Percentiles rank a stretch among this genome's conserved stretches.
phyloP scores from a whole-genome alignment of 2,797 vertebrate genomes.

The Myotis daubentonii region DNA sequence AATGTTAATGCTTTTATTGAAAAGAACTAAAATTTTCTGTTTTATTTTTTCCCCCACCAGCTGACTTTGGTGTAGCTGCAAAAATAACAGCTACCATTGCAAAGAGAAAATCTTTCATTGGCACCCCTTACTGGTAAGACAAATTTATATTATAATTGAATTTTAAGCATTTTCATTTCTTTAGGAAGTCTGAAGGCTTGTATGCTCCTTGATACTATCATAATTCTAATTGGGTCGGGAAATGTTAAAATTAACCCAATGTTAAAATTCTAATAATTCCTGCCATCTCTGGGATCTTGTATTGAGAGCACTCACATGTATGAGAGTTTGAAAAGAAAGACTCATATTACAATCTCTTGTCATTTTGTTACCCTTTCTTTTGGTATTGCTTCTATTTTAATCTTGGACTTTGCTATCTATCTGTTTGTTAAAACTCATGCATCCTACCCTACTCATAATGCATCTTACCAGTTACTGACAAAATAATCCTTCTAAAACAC shows the following conservation, averaged over 20 bases:
- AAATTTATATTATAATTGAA: neutral
- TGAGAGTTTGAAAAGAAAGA: constrained; percentile 33
- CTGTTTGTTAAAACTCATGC: constrained; percentile 8
- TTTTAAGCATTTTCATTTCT: constrained; percentile 35
- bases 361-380: constrained; percentile 31
- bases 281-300: neutral
- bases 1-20: neutral
- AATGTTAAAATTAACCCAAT: neutral
- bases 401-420: neutral
- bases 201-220: neutral
- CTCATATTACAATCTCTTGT: neutral
- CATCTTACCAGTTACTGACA: neutral
- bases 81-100: constrained; percentile 99
- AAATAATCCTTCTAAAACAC: constrained; percentile 21
- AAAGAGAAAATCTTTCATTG: constrained; percentile 99
- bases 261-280: constrained; percentile 10
- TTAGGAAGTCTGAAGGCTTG: neutral
- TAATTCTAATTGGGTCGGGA: neutral
- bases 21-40: constrained; percentile 19
- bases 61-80: constrained; percentile 98
- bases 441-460: neutral
- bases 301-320: neutral
- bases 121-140: constrained; percentile 98
- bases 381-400: constrained; percentile 14
- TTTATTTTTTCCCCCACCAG: constrained; percentile 82